Conservation (phyloP, 1,140 invertebrate genomes). For the Scaptomyza pallida region DNA sequence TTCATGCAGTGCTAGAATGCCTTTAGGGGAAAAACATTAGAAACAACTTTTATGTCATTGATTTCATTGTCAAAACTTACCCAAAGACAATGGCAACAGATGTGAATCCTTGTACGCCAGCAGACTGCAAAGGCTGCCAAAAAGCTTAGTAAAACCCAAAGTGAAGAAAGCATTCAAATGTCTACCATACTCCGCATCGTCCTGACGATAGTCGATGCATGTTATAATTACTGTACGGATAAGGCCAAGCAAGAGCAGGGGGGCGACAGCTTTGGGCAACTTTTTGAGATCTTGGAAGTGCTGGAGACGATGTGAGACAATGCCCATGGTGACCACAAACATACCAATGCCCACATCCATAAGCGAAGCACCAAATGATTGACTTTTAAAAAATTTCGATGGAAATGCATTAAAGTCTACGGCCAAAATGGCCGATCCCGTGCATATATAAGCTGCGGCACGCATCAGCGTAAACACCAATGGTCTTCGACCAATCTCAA, state of each 20-base stretch:
- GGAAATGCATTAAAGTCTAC: conserved; percentile 97
- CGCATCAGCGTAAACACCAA: conserved; percentile 84
- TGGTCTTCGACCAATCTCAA: conserved; percentile 54
- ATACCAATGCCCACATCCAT: conserved; percentile 98
- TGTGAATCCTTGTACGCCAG: conserved; percentile 33
- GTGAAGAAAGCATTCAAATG: conserved; percentile 99
- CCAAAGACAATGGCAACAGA: conserved; percentile 45
- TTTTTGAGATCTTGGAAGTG: conserved; percentile 62
- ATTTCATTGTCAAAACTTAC: conserved; percentile 84
- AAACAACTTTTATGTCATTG: not conserved
- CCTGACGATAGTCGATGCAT: conserved; percentile 91
- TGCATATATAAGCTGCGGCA: conserved; percentile 89
- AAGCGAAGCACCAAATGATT: conserved; percentile 93
- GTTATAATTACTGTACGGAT: conserved; percentile 88
- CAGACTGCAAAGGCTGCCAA: conserved; percentile 85
- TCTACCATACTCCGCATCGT: conserved; percentile 95
- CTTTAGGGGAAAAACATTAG: conserved; percentile 34
- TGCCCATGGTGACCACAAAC: conserved; percentile 94
- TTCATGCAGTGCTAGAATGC: conserved; percentile 89
- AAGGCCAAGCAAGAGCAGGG: conserved; percentile 89
- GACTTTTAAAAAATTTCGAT: conserved; percentile 92
- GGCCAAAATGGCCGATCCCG: conserved; percentile 93
- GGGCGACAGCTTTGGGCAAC: conserved; percentile 83
- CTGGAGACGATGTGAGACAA: conserved; percentile 86
- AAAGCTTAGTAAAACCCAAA: conserved; percentile 91